These are phyloP conservation scores for Nephotettix cincticeps DNA, from an alignment of 1,140 invertebrate genomes.

Conservation along the genomic window DNA sequence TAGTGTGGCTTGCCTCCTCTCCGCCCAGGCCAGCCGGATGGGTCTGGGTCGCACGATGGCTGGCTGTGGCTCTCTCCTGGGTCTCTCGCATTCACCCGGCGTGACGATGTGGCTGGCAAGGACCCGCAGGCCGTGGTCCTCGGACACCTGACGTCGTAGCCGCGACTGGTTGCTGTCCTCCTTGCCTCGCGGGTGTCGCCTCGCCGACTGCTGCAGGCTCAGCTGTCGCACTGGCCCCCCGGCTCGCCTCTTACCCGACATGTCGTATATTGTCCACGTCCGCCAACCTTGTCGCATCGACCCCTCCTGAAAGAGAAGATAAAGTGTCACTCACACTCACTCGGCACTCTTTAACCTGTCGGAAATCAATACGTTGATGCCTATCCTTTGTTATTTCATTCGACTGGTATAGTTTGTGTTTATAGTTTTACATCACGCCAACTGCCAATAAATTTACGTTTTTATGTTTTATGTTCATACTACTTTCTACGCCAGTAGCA, in stretches of 20 bases:
- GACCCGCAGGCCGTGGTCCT: slow-evolving; percentile 7
- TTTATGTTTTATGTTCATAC: no score
- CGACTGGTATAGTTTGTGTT: no score
- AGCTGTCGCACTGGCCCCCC: slow-evolving; percentile 20
- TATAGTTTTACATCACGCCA: no score
- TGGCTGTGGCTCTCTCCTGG: background rate
- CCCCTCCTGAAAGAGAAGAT: no score
- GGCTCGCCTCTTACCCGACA: slow-evolving; percentile 13
- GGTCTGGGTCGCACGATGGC: slow-evolving; percentile 4
- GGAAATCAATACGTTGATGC: no score
- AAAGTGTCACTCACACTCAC: no score
- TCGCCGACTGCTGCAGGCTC: slow-evolving; percentile 8
- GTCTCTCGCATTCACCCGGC: background rate
- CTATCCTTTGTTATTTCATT: no score
- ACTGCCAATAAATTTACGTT: no score
- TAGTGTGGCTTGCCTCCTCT: background rate
- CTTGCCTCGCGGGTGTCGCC: background rate
- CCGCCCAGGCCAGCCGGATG: slow-evolving; percentile 8
- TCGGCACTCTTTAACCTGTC: no score
- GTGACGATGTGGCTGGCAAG: slow-evolving; percentile 1
- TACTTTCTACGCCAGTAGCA: no score
- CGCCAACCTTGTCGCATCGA: no score
- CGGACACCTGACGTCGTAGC: background rate
- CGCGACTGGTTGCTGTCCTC: background rate
- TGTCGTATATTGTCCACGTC: background rate